phyloP scores from a whole-genome alignment of 2,113 vertebrate species.

The Chionis minor region DNA sequence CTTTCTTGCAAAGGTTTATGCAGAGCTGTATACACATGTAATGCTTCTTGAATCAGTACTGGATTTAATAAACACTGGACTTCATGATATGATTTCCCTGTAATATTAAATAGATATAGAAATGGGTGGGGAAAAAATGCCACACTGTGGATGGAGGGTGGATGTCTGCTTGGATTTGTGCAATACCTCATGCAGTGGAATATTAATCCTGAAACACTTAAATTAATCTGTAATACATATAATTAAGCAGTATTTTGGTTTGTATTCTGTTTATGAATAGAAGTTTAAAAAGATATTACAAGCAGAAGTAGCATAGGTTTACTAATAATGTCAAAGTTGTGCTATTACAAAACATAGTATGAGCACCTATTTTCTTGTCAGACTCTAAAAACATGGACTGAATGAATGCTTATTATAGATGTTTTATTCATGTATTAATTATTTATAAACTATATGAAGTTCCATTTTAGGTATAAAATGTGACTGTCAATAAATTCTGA shows the following conservation, averaged over 20 bases:
- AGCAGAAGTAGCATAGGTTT: background rate
- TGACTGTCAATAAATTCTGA: constrained; percentile 22
- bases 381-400: background rate
- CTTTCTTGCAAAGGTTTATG: background rate
- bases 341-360: background rate
- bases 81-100: background rate
- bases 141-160: background rate
- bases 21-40: background rate
- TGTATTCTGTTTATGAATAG: background rate
- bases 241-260: background rate
- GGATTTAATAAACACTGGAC: background rate
- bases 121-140: background rate
- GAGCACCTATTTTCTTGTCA: background rate
- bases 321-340: background rate
- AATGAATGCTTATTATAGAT: background rate
- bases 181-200: background rate
- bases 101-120: background rate
- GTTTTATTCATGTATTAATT: constrained; percentile 25
- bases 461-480: constrained; percentile 7
- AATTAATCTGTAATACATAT: background rate
- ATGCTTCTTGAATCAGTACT: background rate
- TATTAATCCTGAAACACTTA: background rate
- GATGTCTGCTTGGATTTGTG: background rate
- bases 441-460: background rate
- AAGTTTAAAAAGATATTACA: background rate